These are phyloP conservation scores for Apteryx owenii DNA, from an alignment of 2,113 vertebrate genomes.

Conservation along the genomic window DNA sequence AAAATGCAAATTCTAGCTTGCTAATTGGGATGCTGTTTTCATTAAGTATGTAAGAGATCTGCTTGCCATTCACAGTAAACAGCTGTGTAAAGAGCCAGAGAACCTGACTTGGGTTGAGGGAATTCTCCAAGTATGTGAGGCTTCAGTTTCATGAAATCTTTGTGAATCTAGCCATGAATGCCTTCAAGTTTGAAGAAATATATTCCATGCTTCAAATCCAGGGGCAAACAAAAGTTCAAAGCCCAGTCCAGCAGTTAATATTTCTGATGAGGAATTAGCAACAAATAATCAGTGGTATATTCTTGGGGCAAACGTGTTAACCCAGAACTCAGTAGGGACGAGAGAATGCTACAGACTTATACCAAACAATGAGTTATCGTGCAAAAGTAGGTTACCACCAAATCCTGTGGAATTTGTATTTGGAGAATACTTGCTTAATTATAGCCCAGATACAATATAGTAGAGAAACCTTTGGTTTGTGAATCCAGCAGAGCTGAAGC, in stretches of 20 bases:
- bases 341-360: not conserved
- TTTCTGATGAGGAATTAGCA: not conserved
- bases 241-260: not conserved
- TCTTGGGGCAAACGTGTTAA: not conserved
- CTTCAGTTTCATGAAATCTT: not conserved
- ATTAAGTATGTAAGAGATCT: not conserved
- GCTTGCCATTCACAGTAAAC: not conserved
- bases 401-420: not conserved
- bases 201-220: not conserved
- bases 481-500: not conserved
- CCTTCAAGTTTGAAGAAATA: not conserved
- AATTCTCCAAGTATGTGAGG: not conserved
- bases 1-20: not conserved
- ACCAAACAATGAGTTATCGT: not conserved
- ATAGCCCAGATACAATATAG: not conserved
- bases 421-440: not conserved
- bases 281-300: not conserved
- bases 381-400: not conserved
- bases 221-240: not conserved
- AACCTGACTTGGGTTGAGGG: not conserved
- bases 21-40: not conserved
- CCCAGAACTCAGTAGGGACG: not conserved
- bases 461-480: not conserved
- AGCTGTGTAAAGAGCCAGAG: not conserved
- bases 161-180: not conserved